A percentile compares a stretch with the other conserved stretches of the same genome.
These are phyloP conservation scores for Amiota communis DNA, from an alignment of 2,888 invertebrate species.

Conservation along the genomic window DNA sequence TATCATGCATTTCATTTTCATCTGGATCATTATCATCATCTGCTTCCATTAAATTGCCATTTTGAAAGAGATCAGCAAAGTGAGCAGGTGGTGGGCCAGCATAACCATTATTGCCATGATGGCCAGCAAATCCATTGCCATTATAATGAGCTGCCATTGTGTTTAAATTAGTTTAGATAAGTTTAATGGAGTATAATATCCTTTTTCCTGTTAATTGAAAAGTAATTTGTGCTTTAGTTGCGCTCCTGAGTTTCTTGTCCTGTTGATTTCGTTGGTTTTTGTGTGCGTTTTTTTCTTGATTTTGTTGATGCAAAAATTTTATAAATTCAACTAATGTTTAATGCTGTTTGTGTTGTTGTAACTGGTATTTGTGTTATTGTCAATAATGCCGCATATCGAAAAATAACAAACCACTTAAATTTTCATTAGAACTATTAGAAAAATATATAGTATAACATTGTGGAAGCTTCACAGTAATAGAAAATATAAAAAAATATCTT, in stretches of 20 bases:
- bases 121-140: conserved; percentile 41
- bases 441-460: too few relatives aligned
- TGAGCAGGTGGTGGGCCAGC: conserved; percentile 58
- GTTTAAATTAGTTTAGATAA: not conserved
- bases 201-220: too few relatives aligned
- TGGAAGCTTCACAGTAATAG: too few relatives aligned
- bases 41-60: conserved; percentile 57
- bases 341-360: not conserved
- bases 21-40: conserved; percentile 44
- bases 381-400: not conserved
- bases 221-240: too few relatives aligned
- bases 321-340: not conserved
- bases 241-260: not conserved
- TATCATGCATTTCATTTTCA: conserved; percentile 2
- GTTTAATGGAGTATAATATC: not conserved
- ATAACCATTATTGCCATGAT: not conserved
- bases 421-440: too few relatives aligned
- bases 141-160: conserved; percentile 51
- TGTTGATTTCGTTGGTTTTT: not conserved
- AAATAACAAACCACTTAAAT: too few relatives aligned
- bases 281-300: not conserved
- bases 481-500: too few relatives aligned
- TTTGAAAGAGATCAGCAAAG: conserved; percentile 66
- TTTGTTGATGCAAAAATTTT: not conserved
- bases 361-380: not conserved